Base-by-base conservation (phyloP, 2,888 invertebrate genomes). In the Thereva unica region DNA sequence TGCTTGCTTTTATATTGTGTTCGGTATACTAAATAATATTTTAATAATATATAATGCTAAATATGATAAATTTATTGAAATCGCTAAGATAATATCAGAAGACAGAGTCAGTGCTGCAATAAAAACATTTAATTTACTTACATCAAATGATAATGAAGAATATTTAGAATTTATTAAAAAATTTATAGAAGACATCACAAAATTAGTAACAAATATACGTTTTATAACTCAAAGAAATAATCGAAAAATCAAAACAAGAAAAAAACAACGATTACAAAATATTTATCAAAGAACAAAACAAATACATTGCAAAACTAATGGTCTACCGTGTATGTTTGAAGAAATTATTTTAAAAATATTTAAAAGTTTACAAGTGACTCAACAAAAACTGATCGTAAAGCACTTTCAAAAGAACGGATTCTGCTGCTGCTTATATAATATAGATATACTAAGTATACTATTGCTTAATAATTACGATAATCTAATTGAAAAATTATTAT, bases 391-490 rank as follows among this genome's bases (percentile, higher is more conserved):
- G 9, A 73, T 76, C 1, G 71, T 79, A 7, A 74, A 75, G 9
- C 75, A 75, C 42, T 72, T 81, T 2, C 70, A 75, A 8, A 76
- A 75, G 37, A 74, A 76, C 4, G 76, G 76, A 10, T 72, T 78
- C 38, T 81, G 81, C 52, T 81, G 81, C 54, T 81, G 81, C 37
- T 78, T 78, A 64, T 80, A 76, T 56, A 77, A 75, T 23, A 67
- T 74, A 3, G 53, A 69, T 3, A 76, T 76, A 41, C 75, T 77
- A 38, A 71, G 72, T 49, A 73, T 72, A 3, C 75, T 78, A 12
- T 69, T 80, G 6, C 70, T 71, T 4, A 72, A 70, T 0, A 72
- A 69, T 9, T 70, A 77, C 1, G 57, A 73, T 1, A 66, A 67
- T 6, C 72, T 74, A 23, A 75, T 76, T 68, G 76, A 76, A 63